Conservation (phyloP, 2,888 invertebrate species). For the Drosophila austrosaltans region DNA sequence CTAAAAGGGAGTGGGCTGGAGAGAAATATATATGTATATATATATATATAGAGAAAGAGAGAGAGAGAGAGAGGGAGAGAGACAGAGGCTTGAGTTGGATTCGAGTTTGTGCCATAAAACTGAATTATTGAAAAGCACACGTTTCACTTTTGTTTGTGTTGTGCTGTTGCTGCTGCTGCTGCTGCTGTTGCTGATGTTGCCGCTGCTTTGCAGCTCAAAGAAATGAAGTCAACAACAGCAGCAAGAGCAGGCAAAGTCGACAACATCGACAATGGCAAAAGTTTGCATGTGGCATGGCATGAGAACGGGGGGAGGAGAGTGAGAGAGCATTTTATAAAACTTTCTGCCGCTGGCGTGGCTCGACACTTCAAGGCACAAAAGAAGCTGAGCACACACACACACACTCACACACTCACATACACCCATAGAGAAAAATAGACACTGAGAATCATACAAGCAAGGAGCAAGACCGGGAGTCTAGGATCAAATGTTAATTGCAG, state of each 20-base stretch:
- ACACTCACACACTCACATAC: slow-evolving; percentile 16
- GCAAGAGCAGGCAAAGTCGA: slow-evolving; percentile 44
- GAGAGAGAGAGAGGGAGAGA: slow-evolving; percentile 48
- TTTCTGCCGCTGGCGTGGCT: slow-evolving; percentile 70
- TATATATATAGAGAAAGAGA: slow-evolving; percentile 44
- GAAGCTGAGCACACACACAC: slow-evolving; percentile 18
- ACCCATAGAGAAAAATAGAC: slow-evolving; percentile 5
- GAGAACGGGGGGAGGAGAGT: slow-evolving; percentile 9
- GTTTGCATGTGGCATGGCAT: slow-evolving; percentile 45
- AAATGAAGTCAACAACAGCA: slow-evolving; percentile 69
- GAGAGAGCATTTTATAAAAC: slow-evolving; percentile 68
- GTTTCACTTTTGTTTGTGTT: slow-evolving; percentile 76
- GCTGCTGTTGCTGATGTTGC: slow-evolving; percentile 39
- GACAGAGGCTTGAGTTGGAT: slow-evolving; percentile 65
- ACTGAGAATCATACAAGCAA: too few species aligned
- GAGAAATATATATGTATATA: background rate
- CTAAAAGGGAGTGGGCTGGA: slow-evolving; percentile 54
- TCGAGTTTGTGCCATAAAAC: slow-evolving; percentile 75
- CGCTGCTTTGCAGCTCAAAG: slow-evolving; percentile 61
- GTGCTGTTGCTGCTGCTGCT: slow-evolving; percentile 33
- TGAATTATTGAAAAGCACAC: slow-evolving; percentile 79
- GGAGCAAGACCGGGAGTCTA: slow-evolving; percentile 14
- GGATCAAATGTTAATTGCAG: slow-evolving; percentile 77
- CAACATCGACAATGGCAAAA: slow-evolving; percentile 56
- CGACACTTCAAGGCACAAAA: slow-evolving; percentile 69